Conservation (phyloP, 2,797 vertebrate species). For the Gallinago nigripennis region DNA sequence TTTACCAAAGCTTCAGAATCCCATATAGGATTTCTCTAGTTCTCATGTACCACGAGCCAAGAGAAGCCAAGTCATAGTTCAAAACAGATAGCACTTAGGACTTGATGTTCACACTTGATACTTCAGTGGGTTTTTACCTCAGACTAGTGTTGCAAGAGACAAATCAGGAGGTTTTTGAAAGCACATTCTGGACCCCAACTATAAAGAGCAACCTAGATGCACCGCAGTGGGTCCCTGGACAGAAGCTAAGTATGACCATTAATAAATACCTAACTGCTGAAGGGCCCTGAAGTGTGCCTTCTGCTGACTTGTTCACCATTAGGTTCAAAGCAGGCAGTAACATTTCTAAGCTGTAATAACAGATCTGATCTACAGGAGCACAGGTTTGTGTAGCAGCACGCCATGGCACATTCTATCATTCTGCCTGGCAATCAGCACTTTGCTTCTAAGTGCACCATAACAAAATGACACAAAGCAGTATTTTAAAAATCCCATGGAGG, state of each 20-base stretch:
- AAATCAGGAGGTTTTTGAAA: neutral
- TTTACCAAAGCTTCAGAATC: neutral
- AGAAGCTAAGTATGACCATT: neutral
- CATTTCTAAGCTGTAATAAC: neutral
- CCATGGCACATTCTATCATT: neutral
- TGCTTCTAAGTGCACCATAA: fast-evolving
- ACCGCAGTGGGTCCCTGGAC: neutral
- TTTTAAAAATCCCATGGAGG: neutral
- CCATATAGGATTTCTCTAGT: neutral
- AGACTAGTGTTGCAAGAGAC: neutral
- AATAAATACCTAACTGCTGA: neutral
- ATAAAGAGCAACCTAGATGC: neutral
- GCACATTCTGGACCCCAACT: neutral
- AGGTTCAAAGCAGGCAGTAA: neutral
- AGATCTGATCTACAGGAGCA: neutral
- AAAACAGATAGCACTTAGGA: neutral
- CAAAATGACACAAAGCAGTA: neutral
- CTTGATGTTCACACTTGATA: neutral
- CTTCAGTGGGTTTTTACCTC: neutral
- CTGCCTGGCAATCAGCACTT: neutral
- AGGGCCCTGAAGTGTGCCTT: neutral
- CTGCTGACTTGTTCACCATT: neutral
- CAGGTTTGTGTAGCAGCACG: neutral
- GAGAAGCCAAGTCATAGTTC: neutral
- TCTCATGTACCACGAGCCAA: neutral